Evolutionary conservation across 23 tunicate genomes (phyloP).

Genomic region (Ciona savignyi): DNA sequence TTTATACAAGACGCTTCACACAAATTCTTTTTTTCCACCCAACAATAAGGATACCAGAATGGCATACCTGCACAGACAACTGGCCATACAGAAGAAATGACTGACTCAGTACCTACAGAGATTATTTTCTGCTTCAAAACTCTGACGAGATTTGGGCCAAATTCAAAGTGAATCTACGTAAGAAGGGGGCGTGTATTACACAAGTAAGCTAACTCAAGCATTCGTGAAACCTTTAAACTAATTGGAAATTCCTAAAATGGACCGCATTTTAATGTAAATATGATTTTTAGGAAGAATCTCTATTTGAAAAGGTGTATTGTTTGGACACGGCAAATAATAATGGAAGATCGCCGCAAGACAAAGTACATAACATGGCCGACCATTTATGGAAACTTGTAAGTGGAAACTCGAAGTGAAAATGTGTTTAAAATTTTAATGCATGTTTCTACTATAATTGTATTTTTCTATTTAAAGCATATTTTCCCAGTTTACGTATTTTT

Average conservation of each 20-base stretch:
- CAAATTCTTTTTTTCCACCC: no score
- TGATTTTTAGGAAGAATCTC: slow-evolving; percentile 7
- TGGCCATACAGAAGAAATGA: background rate
- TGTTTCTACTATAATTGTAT: no score
- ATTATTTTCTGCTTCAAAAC: slow-evolving; percentile 83
- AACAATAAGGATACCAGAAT: slow-evolving; percentile 6
- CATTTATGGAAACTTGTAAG: slow-evolving; percentile 14
- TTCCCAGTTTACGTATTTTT: no score
- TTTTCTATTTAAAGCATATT: no score
- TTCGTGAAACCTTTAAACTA: no score
- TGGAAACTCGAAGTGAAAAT: no score
- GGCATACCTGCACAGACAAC: background rate
- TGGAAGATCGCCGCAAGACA: background rate
- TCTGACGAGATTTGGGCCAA: slow-evolving; percentile 69
- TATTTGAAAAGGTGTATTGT: background rate
- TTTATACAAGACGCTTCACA: no score
- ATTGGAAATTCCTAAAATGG: background rate
- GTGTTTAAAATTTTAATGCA: no score
- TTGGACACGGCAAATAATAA: background rate
- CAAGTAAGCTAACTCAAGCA: slow-evolving; percentile 16
- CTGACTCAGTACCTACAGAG: slow-evolving; percentile 33
- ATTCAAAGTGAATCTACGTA: slow-evolving; percentile 47
- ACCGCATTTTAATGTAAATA: background rate
- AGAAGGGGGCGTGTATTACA: slow-evolving; percentile 31
- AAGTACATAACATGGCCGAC: background rate